Base-by-base conservation (phyloP, 2,797 vertebrate genomes). In the Capromys pilorides region DNA sequence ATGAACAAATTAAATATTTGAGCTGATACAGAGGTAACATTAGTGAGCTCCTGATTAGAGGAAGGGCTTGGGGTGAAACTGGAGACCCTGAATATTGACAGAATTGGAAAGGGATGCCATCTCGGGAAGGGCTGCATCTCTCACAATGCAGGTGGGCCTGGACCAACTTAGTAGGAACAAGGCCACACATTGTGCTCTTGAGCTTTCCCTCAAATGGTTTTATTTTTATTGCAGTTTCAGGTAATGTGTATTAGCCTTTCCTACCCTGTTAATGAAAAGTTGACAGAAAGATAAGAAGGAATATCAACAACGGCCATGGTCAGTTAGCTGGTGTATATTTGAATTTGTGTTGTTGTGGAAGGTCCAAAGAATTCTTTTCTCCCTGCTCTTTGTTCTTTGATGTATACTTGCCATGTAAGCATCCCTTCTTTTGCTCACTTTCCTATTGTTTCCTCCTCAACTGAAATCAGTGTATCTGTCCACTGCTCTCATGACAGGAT, bases 61-160 rank as follows among this genome's bases (percentile, higher is more conserved):
- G 26, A 9, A 2, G 2, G 57, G 3, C 39, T 5, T 4, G n/a
- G 66, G 39, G 10, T 0, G 0, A 24, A 10, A 11, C 66, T 45
- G 39, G 66, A 81, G 54, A 36, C 51, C 24, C 24, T 61, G 85
- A 62, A 13, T 10, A 1, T 61, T 33, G 62, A 45, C 45, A 24
- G n/a, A 12, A 0, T 31, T 3, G 2, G 7, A 31, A 78, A 75
- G 31, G 49, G 31, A 69, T 39, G 54, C 45, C 26, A n/a, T 67
- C 86, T 26, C 0, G 1, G 57, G 14, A 75, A 31, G 66, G 49
- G 4, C 7, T 24, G 19, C 26, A 2, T 71, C 51, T 12, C n/a
- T 6, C 1, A 54, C 8, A 14, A 45, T 22, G 14, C 0, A 89
- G 33, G 5, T 49, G 39, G 36, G 28, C 41, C 54, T 69, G 73